A percentile compares a stretch with the other conserved stretches of the same genome.
Evolutionary conservation across 2,113 vertebrate genomes (phyloP).

Genomic region (Cranoglanis bouderius): DNA sequence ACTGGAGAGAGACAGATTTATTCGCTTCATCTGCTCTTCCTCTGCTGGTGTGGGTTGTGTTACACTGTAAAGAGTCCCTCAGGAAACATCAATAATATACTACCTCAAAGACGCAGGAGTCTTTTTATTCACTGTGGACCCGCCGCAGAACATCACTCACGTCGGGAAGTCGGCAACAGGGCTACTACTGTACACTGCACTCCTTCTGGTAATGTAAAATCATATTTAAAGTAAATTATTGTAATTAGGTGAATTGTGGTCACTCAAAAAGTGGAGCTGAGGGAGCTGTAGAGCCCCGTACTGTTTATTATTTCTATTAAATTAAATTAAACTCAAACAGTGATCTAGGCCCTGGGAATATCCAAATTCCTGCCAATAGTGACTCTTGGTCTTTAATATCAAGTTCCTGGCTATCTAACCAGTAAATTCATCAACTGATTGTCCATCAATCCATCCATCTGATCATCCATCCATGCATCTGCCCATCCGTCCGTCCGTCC

Average conservation of each 20-base stretch:
- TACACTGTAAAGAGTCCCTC: constrained; percentile 63
- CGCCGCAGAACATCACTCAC: constrained; percentile 35
- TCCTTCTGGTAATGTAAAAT: background rate
- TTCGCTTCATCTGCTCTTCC: constrained; percentile 71
- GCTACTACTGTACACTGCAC: constrained; percentile 11
- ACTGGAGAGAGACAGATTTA: constrained; percentile 64
- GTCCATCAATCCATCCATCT: background rate
- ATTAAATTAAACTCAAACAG: background rate
- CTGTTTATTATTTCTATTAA: background rate
- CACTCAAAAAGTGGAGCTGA: background rate
- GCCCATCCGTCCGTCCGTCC: too few species aligned
- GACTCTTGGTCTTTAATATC: background rate
- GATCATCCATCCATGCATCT: background rate
- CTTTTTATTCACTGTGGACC: constrained; percentile 58
- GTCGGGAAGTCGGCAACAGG: background rate
- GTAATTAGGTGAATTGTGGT: background rate
- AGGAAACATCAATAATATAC: constrained; percentile 59
- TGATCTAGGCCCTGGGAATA: background rate
- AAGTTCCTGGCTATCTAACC: background rate
- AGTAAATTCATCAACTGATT: background rate
- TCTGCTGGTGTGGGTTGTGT: constrained; percentile 61
- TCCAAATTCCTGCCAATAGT: background rate
- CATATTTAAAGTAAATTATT: background rate
- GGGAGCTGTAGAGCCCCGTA: background rate
- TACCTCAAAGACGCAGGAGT: constrained; percentile 63